phyloP scores from a whole-genome alignment of 2,113 vertebrate species.

The Labrus mixtus region DNA sequence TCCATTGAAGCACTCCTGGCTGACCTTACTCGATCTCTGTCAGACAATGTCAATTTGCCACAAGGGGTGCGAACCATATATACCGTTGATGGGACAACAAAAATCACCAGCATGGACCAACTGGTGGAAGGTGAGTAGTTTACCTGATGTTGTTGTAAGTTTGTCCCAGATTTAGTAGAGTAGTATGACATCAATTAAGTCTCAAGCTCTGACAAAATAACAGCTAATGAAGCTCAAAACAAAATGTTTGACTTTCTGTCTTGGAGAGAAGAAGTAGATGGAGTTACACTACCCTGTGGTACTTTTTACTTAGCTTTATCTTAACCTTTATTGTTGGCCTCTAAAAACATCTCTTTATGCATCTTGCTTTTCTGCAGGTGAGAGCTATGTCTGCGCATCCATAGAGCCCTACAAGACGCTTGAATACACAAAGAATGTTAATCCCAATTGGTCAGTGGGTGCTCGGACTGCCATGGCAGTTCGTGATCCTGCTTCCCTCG shows the following conservation, averaged over 20 bases:
- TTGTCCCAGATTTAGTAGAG: neutral
- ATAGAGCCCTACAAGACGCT: slow-evolving; percentile 96
- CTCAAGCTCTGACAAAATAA: neutral
- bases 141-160: neutral
- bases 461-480: slow-evolving; percentile 84
- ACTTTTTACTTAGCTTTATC: neutral
- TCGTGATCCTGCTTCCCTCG: slow-evolving; percentile 88
- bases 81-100: slow-evolving; percentile 90
- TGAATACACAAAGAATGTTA: slow-evolving; percentile 98
- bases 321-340: neutral
- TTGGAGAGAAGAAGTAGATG: neutral
- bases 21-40: slow-evolving; percentile 95
- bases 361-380: slow-evolving; percentile 83
- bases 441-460: slow-evolving; percentile 97
- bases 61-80: slow-evolving; percentile 97
- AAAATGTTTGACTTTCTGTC: neutral
- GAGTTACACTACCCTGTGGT: neutral
- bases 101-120: slow-evolving; percentile 92
- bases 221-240: neutral
- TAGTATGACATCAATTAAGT: neutral
- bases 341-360: neutral
- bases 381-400: slow-evolving; percentile 97
- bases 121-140: slow-evolving; percentile 92
- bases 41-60: slow-evolving; percentile 97
- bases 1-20: slow-evolving; percentile 96